These are phyloP conservation scores for Ylistrum balloti DNA, from an alignment of 1,140 invertebrate genomes.

Conservation along the genomic window DNA sequence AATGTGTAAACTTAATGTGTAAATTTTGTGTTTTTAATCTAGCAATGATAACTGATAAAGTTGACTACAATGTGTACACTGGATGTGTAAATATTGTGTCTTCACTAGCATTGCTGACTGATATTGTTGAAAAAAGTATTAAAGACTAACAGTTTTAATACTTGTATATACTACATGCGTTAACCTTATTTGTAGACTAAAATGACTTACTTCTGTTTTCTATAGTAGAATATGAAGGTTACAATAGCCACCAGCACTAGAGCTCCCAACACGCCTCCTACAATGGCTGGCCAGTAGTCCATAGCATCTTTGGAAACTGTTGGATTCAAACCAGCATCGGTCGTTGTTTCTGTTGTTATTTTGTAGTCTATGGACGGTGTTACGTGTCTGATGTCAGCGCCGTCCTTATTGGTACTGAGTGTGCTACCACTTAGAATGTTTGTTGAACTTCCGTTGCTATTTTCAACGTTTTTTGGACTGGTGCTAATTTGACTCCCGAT, in stretches of 20 bases:
- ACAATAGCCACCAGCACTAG: conserved; percentile 34
- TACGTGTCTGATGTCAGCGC: neutral
- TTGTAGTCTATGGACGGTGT: neutral
- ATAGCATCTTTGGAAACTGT: neutral
- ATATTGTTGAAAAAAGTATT: too few species aligned
- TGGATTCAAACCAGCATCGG: neutral
- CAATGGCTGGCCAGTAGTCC: conserved; percentile 54
- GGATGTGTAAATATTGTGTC: too few species aligned
- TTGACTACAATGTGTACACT: too few species aligned
- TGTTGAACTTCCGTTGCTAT: too few species aligned
- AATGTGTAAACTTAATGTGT: too few species aligned
- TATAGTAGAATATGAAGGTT: conserved; percentile 44
- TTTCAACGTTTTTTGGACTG: too few species aligned
- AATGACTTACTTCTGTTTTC: conserved; percentile 44
- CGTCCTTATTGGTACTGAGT: neutral
- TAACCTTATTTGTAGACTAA: too few species aligned
- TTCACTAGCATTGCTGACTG: too few species aligned
- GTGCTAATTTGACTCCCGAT: neutral
- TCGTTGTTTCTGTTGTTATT: neutral
- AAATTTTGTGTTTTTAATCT: too few species aligned
- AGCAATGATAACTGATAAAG: too few species aligned
- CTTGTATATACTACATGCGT: too few species aligned
- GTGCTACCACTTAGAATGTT: neutral
- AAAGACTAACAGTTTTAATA: too few species aligned
- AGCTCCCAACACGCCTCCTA: conserved; percentile 50